Evolutionary conservation across 2,888 invertebrate genomes (phyloP).

Genomic region (Plagodis pulveraria): DNA sequence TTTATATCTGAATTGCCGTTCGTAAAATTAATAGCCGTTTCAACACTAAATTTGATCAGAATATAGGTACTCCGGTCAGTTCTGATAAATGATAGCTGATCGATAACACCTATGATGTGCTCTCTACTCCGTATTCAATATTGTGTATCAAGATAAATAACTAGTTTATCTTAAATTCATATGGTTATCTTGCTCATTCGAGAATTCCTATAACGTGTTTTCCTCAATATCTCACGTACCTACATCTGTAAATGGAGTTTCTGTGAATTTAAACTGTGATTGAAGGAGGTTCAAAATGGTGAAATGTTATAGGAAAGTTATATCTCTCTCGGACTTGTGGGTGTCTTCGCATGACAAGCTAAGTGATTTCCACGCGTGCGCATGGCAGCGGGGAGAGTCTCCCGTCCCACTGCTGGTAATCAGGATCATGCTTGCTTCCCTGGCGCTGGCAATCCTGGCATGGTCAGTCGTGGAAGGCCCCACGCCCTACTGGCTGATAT

Average conservation of each 20-base stretch:
- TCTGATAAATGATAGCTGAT: constrained; percentile 49
- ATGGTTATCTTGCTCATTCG: background rate
- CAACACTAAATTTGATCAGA: constrained; percentile 30
- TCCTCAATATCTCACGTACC: constrained; percentile 12
- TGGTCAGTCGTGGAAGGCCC: constrained; percentile 62
- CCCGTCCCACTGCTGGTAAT: constrained; percentile 64
- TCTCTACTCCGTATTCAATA: constrained; percentile 42
- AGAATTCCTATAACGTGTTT: constrained; percentile 8
- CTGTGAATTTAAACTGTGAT: constrained; percentile 26
- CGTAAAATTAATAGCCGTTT: constrained; percentile 31
- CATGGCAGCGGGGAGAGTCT: constrained; percentile 77
- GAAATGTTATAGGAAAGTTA: constrained; percentile 67
- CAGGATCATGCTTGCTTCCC: constrained; percentile 53
- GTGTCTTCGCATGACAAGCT: constrained; percentile 64
- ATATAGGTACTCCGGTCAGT: constrained; percentile 28
- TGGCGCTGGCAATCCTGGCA: constrained; percentile 56
- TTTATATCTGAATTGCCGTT: constrained; percentile 17
- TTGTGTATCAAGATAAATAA: constrained; percentile 37
- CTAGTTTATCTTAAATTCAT: constrained; percentile 30
- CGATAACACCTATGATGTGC: constrained; percentile 52
- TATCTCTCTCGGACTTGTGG: constrained; percentile 67
- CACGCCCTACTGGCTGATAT: constrained; percentile 63
- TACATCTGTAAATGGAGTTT: constrained; percentile 18
- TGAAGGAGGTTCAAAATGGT: constrained; percentile 61
- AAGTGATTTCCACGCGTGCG: constrained; percentile 72